Evolutionary conservation across 2,113 vertebrate genomes (phyloP).

Genomic region (Zosterops borbonicus): DNA sequence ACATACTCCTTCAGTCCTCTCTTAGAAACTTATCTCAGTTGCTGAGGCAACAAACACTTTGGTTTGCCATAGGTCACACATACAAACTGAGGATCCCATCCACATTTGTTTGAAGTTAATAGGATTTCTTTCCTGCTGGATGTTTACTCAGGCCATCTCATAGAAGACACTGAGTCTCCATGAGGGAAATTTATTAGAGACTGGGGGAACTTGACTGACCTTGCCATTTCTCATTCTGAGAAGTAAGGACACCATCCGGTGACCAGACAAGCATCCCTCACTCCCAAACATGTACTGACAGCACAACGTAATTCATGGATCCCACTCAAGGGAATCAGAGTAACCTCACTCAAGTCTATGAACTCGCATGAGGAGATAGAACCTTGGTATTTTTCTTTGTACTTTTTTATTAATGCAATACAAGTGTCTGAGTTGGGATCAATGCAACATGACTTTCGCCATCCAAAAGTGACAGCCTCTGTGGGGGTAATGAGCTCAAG

Average conservation of each 20-base stretch:
- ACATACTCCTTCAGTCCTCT: not conserved
- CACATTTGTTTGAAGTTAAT: not conserved
- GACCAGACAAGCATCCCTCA: not conserved
- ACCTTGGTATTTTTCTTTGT: not conserved
- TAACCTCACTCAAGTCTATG: not conserved
- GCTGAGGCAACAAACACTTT: not conserved
- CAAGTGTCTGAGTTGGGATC: not conserved
- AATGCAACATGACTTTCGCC: not conserved
- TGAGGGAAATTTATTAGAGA: not conserved
- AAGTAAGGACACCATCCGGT: not conserved
- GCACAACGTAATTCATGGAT: not conserved
- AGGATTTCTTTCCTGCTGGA: not conserved
- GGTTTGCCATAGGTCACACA: not conserved
- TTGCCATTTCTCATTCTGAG: not conserved
- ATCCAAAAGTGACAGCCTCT: not conserved
- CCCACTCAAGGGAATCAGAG: not conserved
- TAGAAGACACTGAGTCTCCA: not conserved
- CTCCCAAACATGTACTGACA: not conserved
- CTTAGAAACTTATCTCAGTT: not conserved
- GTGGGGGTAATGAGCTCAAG: not conserved
- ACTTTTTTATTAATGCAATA: not conserved
- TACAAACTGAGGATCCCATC: not conserved
- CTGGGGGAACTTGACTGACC: not conserved
- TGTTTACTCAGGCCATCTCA: not conserved
- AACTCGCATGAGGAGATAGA: accelerated